Evolutionary conservation across 2,797 vertebrate species (phyloP), one percentile per base, ranked within the genome.

Genomic region (Hippoglossus hippoglossus): DNA sequence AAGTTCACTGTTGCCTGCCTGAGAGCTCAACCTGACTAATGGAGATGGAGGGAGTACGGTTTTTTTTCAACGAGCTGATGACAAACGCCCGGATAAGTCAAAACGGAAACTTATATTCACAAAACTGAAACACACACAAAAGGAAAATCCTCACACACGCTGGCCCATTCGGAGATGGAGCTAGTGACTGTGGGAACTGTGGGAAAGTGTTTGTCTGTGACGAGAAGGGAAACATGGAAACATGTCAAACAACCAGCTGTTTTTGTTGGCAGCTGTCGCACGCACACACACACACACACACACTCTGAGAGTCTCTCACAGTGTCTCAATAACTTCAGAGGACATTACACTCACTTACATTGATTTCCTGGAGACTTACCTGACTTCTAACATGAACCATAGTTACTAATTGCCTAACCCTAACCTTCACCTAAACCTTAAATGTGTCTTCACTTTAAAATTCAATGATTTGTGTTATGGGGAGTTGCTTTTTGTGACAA

Each of bases 1-100:
- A 60, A 75, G 86, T 85, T 86, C 81, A 75, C 71, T 31, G 79
- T 1, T 44, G 80, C 69, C 66, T 61, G 71, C 67, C 80, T 79
- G 72, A 72, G 65, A 82, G 57, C 81, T 63, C 56, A 44, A 75
- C 84, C 81, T 63, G 81, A 85, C 69, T 84, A 83, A 87, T 89
- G 77, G 69, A 63, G 69, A 69, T 6, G 34, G 44, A 52, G 44
- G 69, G 55, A 57, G 18, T 16, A 3, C 1, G 4, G 15, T 46
- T 15, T 46, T 16, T 75, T 80, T 51, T 55, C 53, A 70, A 49
- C n/a, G 59, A 82, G 68, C 21, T 47, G 53, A 71, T 71, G 79
- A 80, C 62, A 77, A 82, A 75, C 28, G 51, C 21, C 3, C 57
- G 50, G 54, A 76, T 22, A 34, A 60, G 59, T 46, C 25, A 62